Percentiles rank a stretch among this genome's conserved stretches.
Evolutionary conservation across 2,888 invertebrate species (phyloP).

Genomic region (Agonopterix alstromeriana): DNA sequence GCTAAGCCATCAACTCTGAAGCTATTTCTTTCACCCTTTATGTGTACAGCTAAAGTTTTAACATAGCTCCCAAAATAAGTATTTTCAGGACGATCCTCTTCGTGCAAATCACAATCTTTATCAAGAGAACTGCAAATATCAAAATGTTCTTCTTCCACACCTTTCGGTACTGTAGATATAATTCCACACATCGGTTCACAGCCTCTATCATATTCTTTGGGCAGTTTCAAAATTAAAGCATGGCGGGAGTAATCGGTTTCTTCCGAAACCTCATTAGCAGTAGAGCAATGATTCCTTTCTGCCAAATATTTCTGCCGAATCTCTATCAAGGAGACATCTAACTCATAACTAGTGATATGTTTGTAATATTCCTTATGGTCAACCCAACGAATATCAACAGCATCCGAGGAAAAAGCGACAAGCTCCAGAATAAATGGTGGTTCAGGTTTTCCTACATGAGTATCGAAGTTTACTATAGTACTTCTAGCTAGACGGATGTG

Average conservation of each 20-base stretch:
- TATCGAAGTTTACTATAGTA: conserved; percentile 47
- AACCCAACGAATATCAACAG: conserved; percentile 50
- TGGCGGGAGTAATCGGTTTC: conserved; percentile 45
- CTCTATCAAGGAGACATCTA: conserved; percentile 51
- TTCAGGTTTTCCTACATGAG: conserved; percentile 50
- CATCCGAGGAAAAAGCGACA: conserved; percentile 38
- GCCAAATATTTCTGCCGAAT: conserved; percentile 29
- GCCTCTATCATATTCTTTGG: conserved; percentile 42
- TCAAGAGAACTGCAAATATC: conserved; percentile 14
- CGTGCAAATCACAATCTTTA: conserved; percentile 31
- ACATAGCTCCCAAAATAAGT: conserved; percentile 34
- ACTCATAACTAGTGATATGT: conserved; percentile 47
- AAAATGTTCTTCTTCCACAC: conserved; percentile 6
- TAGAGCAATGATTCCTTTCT: conserved; percentile 42
- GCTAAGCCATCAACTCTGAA: conserved; percentile 46
- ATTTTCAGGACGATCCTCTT: conserved; percentile 30
- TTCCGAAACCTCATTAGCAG: conserved; percentile 25
- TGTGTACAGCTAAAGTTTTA: conserved; percentile 35
- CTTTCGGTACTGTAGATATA: conserved; percentile 34
- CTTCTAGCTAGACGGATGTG: conserved; percentile 40
- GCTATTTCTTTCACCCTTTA: conserved; percentile 29
- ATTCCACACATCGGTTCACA: conserved; percentile 59
- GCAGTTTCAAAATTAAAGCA: conserved; percentile 50
- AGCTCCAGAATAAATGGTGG: conserved; percentile 59
- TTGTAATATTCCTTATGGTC: conserved; percentile 49